These are phyloP conservation scores for Hephaestus fuliginosus DNA, from an alignment of 2,797 vertebrate species.

Conservation along the genomic window DNA sequence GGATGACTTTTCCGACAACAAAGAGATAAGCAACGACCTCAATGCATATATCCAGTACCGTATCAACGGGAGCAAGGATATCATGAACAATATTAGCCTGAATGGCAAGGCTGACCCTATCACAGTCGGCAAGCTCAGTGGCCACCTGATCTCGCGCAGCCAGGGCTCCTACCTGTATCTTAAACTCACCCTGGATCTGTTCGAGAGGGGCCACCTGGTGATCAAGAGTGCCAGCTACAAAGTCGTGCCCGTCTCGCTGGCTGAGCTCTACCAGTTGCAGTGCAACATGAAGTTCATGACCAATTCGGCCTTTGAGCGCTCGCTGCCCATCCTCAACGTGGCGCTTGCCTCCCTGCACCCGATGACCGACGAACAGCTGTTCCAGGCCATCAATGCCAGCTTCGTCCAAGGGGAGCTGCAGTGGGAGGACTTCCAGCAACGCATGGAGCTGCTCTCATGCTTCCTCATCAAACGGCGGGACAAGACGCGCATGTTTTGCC, in stretches of 20 bases:
- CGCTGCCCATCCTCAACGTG: conserved; percentile 93
- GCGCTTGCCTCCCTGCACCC: conserved; percentile 96
- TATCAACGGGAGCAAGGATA: conserved; percentile 92
- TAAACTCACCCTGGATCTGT: conserved; percentile 97
- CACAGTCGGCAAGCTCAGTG: conserved; percentile 93
- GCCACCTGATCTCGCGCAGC: conserved; percentile 95
- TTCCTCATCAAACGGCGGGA: conserved; percentile 95
- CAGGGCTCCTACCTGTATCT: conserved; percentile 97
- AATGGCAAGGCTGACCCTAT: conserved; percentile 94
- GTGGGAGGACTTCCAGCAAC: conserved; percentile 97
- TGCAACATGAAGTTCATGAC: conserved; percentile 99
- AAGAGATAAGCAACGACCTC: conserved; percentile 92
- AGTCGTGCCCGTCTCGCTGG: conserved; percentile 96
- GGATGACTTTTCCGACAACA: conserved; percentile 92
- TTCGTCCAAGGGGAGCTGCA: conserved; percentile 88
- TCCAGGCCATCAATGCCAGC: conserved; percentile 93
- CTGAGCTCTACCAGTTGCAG: conserved; percentile 96
- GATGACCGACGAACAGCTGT: conserved; percentile 98
- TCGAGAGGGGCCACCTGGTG: conserved; percentile 95
- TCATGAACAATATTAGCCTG: conserved; percentile 95
- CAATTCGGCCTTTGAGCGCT: conserved; percentile 94
- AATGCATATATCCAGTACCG: conserved; percentile 95
- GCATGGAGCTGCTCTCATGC: conserved; percentile 94
- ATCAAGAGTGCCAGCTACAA: conserved; percentile 99
- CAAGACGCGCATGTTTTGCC: conserved; percentile 99